Evolutionary conservation across 37 sponge, comb jelly and placozoan genomes (phyloP).

Genomic region (Beroe forskalii): DNA sequence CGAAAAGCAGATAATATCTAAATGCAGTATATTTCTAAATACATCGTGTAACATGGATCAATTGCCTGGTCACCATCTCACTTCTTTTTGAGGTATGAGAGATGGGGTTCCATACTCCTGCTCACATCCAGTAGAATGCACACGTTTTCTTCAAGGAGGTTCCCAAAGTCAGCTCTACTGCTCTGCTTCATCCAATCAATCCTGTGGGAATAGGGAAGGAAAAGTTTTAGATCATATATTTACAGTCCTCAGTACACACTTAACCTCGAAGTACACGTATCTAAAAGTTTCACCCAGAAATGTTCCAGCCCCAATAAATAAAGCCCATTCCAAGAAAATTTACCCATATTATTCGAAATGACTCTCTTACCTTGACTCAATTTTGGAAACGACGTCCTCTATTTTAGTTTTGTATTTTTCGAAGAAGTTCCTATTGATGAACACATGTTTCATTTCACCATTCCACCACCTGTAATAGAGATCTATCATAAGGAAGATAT

Average conservation of each 20-base stretch:
- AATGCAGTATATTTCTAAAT: neutral
- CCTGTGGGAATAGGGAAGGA: too few relatives aligned
- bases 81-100: conserved; percentile 72
- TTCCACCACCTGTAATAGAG: conserved; percentile 44
- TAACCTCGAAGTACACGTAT: too few relatives aligned
- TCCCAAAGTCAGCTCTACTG: conserved; percentile 90
- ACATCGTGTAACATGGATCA: conserved; percentile 69
- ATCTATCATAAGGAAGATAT: neutral
- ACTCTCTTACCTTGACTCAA: conserved; percentile 64
- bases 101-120: conserved; percentile 73
- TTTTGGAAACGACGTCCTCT: neutral
- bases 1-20: too few relatives aligned
- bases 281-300: too few relatives aligned
- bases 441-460: conserved; percentile 25
- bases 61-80: conserved; percentile 69
- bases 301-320: too few relatives aligned
- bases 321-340: too few relatives aligned
- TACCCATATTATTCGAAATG: too few relatives aligned
- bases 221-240: too few relatives aligned
- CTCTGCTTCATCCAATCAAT: conserved; percentile 78
- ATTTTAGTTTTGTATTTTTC: conserved; percentile 46
- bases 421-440: conserved; percentile 38
- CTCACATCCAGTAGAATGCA: conserved; percentile 77
- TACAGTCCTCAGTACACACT: too few relatives aligned
- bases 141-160: conserved; percentile 74